Base-by-base conservation (phyloP, 2,888 invertebrate species). In the Thelaira solivaga region DNA sequence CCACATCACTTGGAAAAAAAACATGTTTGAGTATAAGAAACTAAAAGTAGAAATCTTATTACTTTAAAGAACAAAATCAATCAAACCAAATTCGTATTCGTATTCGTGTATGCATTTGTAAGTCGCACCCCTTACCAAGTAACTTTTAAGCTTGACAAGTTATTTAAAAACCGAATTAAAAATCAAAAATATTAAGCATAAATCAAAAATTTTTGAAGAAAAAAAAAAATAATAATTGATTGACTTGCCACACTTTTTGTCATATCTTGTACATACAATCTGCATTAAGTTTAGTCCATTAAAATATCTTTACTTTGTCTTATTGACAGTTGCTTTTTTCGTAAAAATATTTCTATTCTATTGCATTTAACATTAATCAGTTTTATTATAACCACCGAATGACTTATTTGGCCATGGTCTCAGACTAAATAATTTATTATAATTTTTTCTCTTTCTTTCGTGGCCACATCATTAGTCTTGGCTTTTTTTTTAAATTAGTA, bases 401-500 rank as follows among this genome's bases (percentile, higher is more conserved):
- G 47, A 59, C 59, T 69, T 69, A 49, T 69, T 61, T 69, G 69
- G 69, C 69, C 59, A 41, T 69, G 69, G 41, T 26, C 51, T 31
- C 36, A 34, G 18, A 51, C 16, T 61, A 41, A 61, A 61, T 41
- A 59, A 69, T 61, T 59, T 61, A 69, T 61, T 59, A 36, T 43
- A 26, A 16, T 22, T 45, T 43, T 67, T 24, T 55, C 3, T 43
- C 4, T 53, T 34, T 67, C 4, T 36, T 43, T 22, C 36, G 47
- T 59, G 57, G 22, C 69, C 41, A 65, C 39, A 73, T 73, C 64
- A 73, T 73, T 73, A 73, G 55, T 73, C 73, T 73, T 64, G 57
- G 31, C 65, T 65, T 49, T 31, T 49, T 49, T 29, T 29, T 26
- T 22, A 65, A 65, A 41, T 43, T 34, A 62, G 45, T 53, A 39